Evolutionary conservation across 2,888 invertebrate species (phyloP), one percentile per base, ranked within the genome.

Genomic region (Ennomos erosarius): DNA sequence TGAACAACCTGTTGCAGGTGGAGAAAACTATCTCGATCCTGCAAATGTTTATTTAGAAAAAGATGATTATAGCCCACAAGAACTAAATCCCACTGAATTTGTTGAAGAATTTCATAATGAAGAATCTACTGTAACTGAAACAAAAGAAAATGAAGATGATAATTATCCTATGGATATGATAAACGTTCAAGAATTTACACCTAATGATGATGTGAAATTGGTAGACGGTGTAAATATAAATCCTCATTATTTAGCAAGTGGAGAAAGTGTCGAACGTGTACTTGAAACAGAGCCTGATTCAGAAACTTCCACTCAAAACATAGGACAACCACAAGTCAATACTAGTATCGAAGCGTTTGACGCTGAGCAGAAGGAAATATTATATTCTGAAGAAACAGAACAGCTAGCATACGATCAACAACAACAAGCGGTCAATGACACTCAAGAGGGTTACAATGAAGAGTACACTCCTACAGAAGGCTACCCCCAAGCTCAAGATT

Each of bases 291-390:
- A 55, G 11, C 35, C 48, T 10, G 56, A 52, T 10, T 36, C 55
- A 26, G 55, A 50, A 39, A 34, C 37, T 36, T 39, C 12, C 13
- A 26, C 54, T 34, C 40, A 68, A n/a, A 16, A 44, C 16, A 35
- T 40, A 10, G 61, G 57, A 10, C 48, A 62, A 13, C 48, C 58
- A 46, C 26, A 51, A 10, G 60, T 61, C 39, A 59, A 70, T 33
- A 54, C 74, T 54, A 78, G 74, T 55, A 84, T 84, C 13, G 71
- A 84, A 60, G 84, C 75, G 35, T 85, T 84, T 70, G 78, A 85
- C 55, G 64, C 77, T 34, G 87, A 88, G 65, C 84, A 87, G 65
- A 75, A 62, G 6, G 77, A 84, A 65, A 81, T 85, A 81, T 85
- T 84, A 62, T 84, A 87, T 71, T 66, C 81, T n/a, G 84, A 88